Evolutionary conservation across 2,888 invertebrate genomes (phyloP).

Genomic region (Automeris io): DNA sequence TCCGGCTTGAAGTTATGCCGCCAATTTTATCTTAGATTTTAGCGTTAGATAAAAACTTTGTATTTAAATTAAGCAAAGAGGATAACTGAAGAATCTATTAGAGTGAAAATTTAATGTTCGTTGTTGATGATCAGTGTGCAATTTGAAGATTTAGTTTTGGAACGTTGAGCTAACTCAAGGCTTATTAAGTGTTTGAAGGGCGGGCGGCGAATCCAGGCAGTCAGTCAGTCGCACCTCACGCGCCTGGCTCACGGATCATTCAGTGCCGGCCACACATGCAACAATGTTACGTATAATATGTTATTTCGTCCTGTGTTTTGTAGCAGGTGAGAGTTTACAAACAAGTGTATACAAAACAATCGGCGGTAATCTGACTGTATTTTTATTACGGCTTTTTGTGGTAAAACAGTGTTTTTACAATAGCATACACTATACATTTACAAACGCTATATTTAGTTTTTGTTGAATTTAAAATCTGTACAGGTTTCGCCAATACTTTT

Average conservation of each 20-base stretch:
- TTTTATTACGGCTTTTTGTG: background rate
- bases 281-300: conserved; percentile 33
- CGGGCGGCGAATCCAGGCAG: conserved; percentile 39
- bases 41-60: too few relatives aligned
- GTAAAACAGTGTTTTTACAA: background rate
- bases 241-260: conserved; percentile 21
- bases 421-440: background rate
- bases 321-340: conserved; percentile 43
- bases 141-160: conserved; percentile 30
- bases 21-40: too few relatives aligned
- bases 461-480: too few relatives aligned
- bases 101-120: conserved; percentile 2
- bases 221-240: conserved; percentile 27
- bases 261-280: conserved; percentile 18
- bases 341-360: conserved; percentile 6
- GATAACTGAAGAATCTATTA: too few relatives aligned
- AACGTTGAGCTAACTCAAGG: conserved; percentile 42
- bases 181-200: conserved; percentile 48
- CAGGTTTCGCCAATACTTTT: too few relatives aligned
- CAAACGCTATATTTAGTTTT: too few relatives aligned
- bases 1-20: too few relatives aligned
- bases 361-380: background rate
- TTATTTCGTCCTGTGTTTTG: conserved; percentile 43
- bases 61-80: too few relatives aligned
- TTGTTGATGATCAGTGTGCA: conserved; percentile 2